Evolutionary conservation across 2,113 vertebrate species (phyloP).

Genomic region (Leucopsar rothschildi): DNA sequence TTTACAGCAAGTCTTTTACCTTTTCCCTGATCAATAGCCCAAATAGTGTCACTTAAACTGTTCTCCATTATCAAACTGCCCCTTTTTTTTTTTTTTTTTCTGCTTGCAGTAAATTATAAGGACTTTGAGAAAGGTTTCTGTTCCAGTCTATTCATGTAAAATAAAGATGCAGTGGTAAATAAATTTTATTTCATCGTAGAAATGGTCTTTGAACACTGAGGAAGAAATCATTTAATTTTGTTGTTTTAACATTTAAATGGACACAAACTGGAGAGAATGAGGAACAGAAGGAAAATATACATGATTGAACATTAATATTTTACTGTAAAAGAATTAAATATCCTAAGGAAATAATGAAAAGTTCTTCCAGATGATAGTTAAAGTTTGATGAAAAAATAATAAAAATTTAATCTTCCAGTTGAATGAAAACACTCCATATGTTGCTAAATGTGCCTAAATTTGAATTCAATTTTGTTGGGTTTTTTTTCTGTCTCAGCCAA

Average conservation of each 20-base stretch:
- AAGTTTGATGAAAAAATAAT: constrained; percentile 68
- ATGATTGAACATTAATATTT: constrained; percentile 62
- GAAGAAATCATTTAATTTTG: not conserved
- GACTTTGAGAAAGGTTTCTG: not conserved
- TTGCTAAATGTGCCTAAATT: constrained; percentile 29
- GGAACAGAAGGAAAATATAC: constrained; percentile 39
- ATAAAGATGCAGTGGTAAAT: not conserved
- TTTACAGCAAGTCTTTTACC: not conserved
- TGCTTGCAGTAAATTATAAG: not conserved
- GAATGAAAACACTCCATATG: constrained; percentile 33
- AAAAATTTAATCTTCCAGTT: constrained; percentile 59
- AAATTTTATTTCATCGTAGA: not conserved
- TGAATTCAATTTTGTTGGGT: not conserved
- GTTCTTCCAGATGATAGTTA: constrained; percentile 59
- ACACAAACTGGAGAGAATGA: not conserved
- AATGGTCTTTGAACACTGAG: not conserved
- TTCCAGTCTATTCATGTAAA: not conserved
- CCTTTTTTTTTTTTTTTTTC: not conserved
- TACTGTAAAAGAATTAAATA: constrained; percentile 57
- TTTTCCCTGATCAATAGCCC: not conserved
- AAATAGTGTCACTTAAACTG: not conserved
- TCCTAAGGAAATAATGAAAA: constrained; percentile 60
- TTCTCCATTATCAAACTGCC: not conserved
- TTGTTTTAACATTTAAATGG: constrained; percentile 33
- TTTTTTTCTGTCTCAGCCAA: not conserved